Base-by-base conservation (phyloP, 2,113 vertebrate species). In the Dromiciops gliroides region DNA sequence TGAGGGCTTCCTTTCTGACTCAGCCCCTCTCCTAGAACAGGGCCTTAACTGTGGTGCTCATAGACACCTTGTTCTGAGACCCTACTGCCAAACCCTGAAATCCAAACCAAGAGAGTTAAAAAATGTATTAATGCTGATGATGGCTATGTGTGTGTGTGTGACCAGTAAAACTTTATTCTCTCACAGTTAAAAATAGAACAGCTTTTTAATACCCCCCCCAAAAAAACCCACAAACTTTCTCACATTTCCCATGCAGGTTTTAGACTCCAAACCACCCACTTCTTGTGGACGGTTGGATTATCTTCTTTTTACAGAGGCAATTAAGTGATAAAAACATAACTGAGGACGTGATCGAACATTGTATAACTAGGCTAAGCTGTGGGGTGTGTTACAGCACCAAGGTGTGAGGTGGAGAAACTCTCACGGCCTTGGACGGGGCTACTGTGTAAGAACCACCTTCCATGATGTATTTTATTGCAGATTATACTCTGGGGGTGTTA, bases 251-350 rank as follows among this genome's bases (percentile, higher is more conserved):
- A 51, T 60, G 14, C 1, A 50, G 12, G 83, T 96, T 75, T 92
- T 88, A 60, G 91, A 95, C 23, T 93, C 89, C 0, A 96, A 89
- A 0, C 49, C 44, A n/a, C 19, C 23, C 28, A 8, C 28, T 91
- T 90, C 0, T 53, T 48, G 31, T 91, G 44, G 37, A 50, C 93
- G 97, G 60, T 97, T 93, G 96, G 96, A 97, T 98, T 10, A 90
- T 93, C 96, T 94, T 96, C 92, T 96, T 96, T 92, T 60, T 95
- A 94, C 89, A 90, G 94, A 97, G 97, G 96, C 97, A 97, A 97
- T 98, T 97, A 97, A 95, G 56, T 90, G 96, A 91, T 97, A 97
- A 98, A 96, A 98, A 97, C 83, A 60, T 95, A 96, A 95, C 56
- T 53, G 91, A 94, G 90, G 96, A 94, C 90, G 92, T 97, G 94